Conservation (phyloP, 2,888 invertebrate genomes). For the Tortricodes alternella region DNA sequence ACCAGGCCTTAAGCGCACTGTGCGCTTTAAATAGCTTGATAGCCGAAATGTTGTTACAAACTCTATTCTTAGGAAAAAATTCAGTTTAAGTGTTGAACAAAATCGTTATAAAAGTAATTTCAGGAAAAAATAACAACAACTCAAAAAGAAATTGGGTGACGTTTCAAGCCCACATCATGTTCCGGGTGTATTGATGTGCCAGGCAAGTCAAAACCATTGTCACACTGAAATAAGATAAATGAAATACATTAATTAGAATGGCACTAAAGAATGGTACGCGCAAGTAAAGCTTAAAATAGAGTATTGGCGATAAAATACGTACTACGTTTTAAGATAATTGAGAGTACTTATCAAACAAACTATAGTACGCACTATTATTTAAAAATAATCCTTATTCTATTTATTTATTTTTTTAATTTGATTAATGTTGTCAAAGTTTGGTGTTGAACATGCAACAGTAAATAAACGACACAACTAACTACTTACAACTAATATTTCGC, state of each 20-base stretch:
- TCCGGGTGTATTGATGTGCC: slow-evolving; percentile 68
- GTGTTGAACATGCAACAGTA: neutral
- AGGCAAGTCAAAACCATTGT: slow-evolving; percentile 73
- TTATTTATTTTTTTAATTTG: too few relatives aligned
- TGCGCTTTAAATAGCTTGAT: too few relatives aligned
- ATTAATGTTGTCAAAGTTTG: neutral
- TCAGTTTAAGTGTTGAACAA: too few relatives aligned
- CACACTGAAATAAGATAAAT: slow-evolving; percentile 68
- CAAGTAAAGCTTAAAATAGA: slow-evolving; percentile 13
- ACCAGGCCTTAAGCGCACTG: too few relatives aligned
- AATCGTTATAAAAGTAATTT: neutral
- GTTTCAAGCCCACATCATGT: slow-evolving; percentile 47
- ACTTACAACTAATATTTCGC: neutral
- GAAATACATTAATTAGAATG: slow-evolving; percentile 25
- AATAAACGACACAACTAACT: neutral
- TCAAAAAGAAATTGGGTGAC: slow-evolving; percentile 14
- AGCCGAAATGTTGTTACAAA: too few relatives aligned
- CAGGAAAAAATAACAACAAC: slow-evolving; percentile 4
- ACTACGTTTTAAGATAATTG: neutral
- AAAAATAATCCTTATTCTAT: neutral
- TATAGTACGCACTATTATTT: too few relatives aligned
- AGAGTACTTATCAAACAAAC: neutral
- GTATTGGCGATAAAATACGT: slow-evolving; percentile 1
- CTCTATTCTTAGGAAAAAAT: too few relatives aligned
- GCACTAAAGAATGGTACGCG: slow-evolving; percentile 17